Evolutionary conservation across 2,797 vertebrate genomes (phyloP), one percentile per base, ranked within the genome.

Genomic region (Siniperca scherzeri): DNA sequence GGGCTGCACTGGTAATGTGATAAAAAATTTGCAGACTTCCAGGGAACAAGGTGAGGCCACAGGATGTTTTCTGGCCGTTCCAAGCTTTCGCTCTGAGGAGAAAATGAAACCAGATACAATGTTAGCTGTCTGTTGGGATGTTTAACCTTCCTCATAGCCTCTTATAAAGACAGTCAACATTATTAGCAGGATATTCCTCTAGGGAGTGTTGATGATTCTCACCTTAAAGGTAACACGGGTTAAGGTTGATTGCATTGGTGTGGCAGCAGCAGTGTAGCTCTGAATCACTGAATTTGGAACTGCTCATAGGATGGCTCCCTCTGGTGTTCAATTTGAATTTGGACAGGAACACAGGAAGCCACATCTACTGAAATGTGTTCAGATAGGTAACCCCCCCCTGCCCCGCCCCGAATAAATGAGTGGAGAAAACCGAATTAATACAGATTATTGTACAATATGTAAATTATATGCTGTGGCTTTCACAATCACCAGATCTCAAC

Each of bases 261-360:
- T 87, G 84, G 87, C 46, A 38, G 64, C 55, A 76, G 48, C 59
- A 77, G 64, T 27, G 38, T 3, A 4, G 60, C 40, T 44, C 36
- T 64, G 36, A 56, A 25, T 71, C 55, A 56, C 33, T 61, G n/a
- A 53, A 25, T 75, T 60, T 33, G 21, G 73, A 57, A 44, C 52
- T 42, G 64, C 48, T 82, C 80, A 57, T 10, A 12, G 53, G 27
- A 78, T 61, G 73, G 87, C 92, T 82, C 93, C 92, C 92, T 90
- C 91, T 95, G 83, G 78, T 93, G 93, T 85, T 85, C 59, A 82
- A 44, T 77, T 52, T 69, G 40, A 27, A 44, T 73, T 60, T 53
- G n/a, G 61, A 48, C 53, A 55, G 48, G 17, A 48, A 70, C 7
- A 60, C 4, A 64, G 13, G 22, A 59, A 55, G 6, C 21, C 3